A percentile compares a stretch with the other conserved stretches of the same genome.
Conservation (phyloP, 2,888 invertebrate species). For the Heliconius cydno region DNA sequence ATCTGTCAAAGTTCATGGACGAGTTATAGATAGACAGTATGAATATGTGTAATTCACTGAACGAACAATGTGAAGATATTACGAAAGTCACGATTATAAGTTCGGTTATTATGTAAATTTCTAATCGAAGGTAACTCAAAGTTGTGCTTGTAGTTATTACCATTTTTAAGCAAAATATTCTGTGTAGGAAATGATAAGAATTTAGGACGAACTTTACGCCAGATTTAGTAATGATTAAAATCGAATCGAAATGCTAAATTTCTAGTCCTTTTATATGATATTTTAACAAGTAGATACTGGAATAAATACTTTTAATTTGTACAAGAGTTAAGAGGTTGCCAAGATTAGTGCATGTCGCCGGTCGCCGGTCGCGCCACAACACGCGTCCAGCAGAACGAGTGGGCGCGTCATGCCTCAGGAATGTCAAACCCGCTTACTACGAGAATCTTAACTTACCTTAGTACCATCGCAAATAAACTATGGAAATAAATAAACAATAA, state of each 20-base stretch:
- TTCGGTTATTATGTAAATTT: not conserved
- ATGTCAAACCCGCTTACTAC: conserved; percentile 15
- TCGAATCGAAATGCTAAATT: no score
- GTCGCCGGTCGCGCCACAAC: not conserved
- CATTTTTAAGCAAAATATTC: no score
- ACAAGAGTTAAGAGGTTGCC: not conserved
- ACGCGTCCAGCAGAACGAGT: not conserved
- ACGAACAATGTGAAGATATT: not conserved
- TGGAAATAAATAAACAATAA: not conserved
- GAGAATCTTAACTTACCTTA: not conserved
- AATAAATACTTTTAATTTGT: not conserved
- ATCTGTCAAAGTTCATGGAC: conserved; percentile 5
- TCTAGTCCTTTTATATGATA: no score
- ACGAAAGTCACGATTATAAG: not conserved
- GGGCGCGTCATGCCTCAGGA: conserved; percentile 27
- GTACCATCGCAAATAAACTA: not conserved
- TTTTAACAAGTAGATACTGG: not conserved
- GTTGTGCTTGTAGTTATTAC: no score
- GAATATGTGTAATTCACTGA: not conserved
- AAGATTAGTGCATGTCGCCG: not conserved
- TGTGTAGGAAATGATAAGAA: no score
- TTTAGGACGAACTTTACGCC: no score
- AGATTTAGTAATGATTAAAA: no score
- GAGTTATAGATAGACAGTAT: no score
- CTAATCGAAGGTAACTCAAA: not conserved